Conservation (phyloP, 2,113 vertebrate species). For the Xiphophorus maculatus region DNA sequence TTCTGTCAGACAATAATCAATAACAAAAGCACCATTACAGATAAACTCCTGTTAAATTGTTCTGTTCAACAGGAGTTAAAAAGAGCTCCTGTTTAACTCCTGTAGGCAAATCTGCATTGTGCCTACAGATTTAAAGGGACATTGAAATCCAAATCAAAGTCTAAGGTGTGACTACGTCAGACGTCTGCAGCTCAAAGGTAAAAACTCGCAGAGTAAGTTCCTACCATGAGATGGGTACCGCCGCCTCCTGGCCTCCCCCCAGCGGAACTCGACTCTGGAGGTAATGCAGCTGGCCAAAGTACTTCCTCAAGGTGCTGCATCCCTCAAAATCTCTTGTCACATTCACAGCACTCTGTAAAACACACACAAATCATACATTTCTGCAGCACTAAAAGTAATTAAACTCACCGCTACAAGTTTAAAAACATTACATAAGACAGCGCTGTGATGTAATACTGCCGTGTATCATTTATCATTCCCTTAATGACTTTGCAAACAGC, state of each 20-base stretch:
- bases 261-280: constrained; percentile 96
- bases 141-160: neutral
- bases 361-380: constrained; percentile 10
- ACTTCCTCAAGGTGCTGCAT: constrained; percentile 95
- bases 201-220: constrained; percentile 14
- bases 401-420: neutral
- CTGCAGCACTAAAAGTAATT: neutral
- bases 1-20: neutral
- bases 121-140: neutral
- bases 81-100: too few relatives aligned
- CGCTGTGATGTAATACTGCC: neutral
- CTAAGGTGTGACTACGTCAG: neutral
- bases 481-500: neutral
- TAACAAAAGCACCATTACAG: neutral
- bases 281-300: constrained; percentile 96
- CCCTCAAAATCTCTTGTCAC: constrained; percentile 97
- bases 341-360: constrained; percentile 82
- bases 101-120: too few relatives aligned
- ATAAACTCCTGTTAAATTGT: neutral
- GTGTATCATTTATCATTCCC: neutral
- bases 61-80: neutral
- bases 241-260: constrained; percentile 88
- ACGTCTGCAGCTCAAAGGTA: neutral
- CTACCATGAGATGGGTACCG: constrained; percentile 91
- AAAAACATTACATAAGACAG: neutral